Conservation (phyloP, 2,888 invertebrate genomes). For the Hemicrepidius hirtus region DNA sequence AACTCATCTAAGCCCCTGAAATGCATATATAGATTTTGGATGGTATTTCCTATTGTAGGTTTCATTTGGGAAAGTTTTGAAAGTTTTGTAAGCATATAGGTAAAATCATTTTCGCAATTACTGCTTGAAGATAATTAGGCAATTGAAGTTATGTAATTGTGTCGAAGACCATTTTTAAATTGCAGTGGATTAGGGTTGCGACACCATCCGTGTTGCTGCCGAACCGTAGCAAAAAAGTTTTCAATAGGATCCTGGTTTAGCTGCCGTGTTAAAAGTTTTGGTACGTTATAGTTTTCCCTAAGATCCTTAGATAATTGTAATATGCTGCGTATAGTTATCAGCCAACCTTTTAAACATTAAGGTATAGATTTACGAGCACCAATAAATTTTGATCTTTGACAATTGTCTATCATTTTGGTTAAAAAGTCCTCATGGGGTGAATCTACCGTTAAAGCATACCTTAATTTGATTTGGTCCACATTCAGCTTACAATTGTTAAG, state of each 20-base stretch:
- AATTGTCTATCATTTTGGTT: slow-evolving; percentile 2
- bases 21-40: too few relatives aligned
- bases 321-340: slow-evolving; percentile 12
- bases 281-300: background rate
- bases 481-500: background rate
- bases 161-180: slow-evolving; percentile 18
- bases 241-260: background rate
- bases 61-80: slow-evolving; percentile 8
- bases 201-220: slow-evolving; percentile 25
- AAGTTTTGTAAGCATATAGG: slow-evolving; percentile 5
- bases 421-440: slow-evolving; percentile 6
- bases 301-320: slow-evolving; percentile 2
- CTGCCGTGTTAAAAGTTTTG: background rate
- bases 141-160: slow-evolving; percentile 12
- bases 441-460: background rate
- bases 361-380: slow-evolving; percentile 6
- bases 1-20: background rate
- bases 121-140: background rate
- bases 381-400: background rate
- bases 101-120: slow-evolving; percentile 23
- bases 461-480: background rate
- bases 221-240: slow-evolving; percentile 8
- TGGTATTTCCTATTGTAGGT: too few relatives aligned
- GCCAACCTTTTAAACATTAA: slow-evolving; percentile 27
- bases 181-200: slow-evolving; percentile 8